Conservation (phyloP, 2,888 invertebrate species). For the Phytoseiulus persimilis region DNA sequence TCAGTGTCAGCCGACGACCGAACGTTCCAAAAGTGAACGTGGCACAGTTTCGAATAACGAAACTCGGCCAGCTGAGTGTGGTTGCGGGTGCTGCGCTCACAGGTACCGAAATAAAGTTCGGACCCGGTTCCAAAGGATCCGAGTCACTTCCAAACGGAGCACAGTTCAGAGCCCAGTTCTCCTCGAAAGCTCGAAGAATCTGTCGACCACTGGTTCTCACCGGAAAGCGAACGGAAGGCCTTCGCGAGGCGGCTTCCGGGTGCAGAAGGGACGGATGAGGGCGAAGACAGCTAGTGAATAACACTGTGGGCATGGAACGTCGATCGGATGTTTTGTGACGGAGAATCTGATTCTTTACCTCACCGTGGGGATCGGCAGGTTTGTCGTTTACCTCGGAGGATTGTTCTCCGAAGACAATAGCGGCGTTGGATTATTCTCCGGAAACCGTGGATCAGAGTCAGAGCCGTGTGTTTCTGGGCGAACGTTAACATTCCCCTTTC, state of each 20-base stretch:
- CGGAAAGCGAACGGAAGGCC: not conserved
- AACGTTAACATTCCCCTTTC: no score
- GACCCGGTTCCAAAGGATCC: not conserved
- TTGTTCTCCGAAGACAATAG: no score
- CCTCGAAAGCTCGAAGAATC: no score
- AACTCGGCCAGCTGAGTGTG: not conserved
- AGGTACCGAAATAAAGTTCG: not conserved
- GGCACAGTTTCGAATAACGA: not conserved
- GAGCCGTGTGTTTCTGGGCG: no score
- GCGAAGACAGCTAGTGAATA: not conserved
- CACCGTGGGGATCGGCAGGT: no score
- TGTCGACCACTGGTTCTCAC: no score
- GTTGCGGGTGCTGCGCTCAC: not conserved
- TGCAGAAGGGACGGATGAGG: not conserved
- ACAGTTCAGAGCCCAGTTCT: not conserved
- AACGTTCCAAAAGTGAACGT: slow-evolving; percentile 25
- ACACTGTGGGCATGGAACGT: no score
- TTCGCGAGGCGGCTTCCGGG: not conserved
- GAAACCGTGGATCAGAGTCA: no score
- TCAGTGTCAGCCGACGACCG: slow-evolving; percentile 32
- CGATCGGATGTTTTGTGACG: no score
- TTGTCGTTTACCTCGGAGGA: no score
- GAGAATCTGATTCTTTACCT: no score
- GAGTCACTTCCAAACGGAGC: not conserved
- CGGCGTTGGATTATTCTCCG: no score